Conservation (phyloP, 2,888 invertebrate species). For the Mantis religiosa region DNA sequence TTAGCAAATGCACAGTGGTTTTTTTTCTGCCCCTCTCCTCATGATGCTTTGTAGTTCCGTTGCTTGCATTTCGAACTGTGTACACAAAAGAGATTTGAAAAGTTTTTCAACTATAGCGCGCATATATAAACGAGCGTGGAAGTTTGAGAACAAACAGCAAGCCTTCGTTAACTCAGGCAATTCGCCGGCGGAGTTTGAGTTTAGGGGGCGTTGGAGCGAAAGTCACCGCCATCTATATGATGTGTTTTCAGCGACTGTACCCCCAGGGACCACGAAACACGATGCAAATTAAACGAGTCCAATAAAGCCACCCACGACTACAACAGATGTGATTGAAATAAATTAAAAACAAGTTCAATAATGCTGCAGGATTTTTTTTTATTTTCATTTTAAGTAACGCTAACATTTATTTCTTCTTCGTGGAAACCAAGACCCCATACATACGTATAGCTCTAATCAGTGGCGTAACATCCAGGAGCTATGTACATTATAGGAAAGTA, state of each 20-base stretch:
- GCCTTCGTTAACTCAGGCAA: neutral
- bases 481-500: too few relatives aligned
- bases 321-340: constrained; percentile 4
- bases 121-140: neutral
- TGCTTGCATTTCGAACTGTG: neutral
- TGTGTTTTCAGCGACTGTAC: neutral
- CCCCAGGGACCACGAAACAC: neutral
- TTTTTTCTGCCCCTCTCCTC: neutral
- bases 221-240: neutral
- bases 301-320: neutral
- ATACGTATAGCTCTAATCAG: neutral
- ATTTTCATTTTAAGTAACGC: neutral
- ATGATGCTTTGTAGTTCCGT: neutral
- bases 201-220: neutral
- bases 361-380: neutral
- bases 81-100: neutral
- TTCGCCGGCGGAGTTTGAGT: neutral
- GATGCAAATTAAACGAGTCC: neutral
- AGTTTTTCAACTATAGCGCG: neutral
- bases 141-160: neutral
- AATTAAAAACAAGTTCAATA: neutral
- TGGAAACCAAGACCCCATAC: neutral
- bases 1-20: neutral
- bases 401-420: neutral
- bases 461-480: too few relatives aligned